Evolutionary conservation across 2,888 invertebrate species (phyloP).

Genomic region (Siphonodentalium dalli): DNA sequence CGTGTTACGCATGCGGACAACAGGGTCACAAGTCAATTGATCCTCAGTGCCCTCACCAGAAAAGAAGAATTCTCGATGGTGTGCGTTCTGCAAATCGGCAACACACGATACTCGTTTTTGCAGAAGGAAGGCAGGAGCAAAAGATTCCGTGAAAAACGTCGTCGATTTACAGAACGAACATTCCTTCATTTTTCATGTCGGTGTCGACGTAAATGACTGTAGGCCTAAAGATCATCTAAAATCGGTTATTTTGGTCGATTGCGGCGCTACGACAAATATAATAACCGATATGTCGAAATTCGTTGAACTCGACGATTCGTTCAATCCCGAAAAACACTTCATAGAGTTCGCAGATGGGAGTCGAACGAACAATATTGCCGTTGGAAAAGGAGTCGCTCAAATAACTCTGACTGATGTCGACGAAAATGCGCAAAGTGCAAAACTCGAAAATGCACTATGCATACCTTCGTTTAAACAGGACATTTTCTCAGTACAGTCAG

Average conservation of each 20-base stretch:
- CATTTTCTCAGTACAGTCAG: conserved; percentile 34
- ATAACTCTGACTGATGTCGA: conserved; percentile 10
- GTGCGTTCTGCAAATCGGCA: too few relatives aligned
- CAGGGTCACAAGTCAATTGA: too few relatives aligned
- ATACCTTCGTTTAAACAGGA: conserved; percentile 24
- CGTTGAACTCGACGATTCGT: conserved; percentile 20
- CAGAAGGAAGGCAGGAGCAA: too few relatives aligned
- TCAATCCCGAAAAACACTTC: conserved; percentile 25
- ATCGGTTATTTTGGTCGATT: conserved; percentile 33
- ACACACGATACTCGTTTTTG: too few relatives aligned
- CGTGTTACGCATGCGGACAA: too few relatives aligned
- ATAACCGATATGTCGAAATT: conserved; percentile 28
- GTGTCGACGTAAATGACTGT: too few relatives aligned
- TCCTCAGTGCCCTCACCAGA: too few relatives aligned
- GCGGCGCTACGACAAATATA: conserved; percentile 32
- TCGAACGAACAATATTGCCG: conserved; percentile 19
- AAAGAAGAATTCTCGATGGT: too few relatives aligned
- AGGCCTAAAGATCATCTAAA: too few relatives aligned
- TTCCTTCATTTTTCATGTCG: too few relatives aligned
- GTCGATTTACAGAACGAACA: too few relatives aligned
- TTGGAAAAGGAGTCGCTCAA: conserved; percentile 12
- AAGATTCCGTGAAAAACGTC: too few relatives aligned
- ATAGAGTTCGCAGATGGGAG: conserved; percentile 32
- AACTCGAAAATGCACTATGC: conserved; percentile 25
- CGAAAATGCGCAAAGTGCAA: conserved; percentile 2